Percentiles rank a stretch among this genome's conserved stretches.
Evolutionary conservation across 2,113 vertebrate species (phyloP).

Genomic region (Halichoeres trimaculatus): DNA sequence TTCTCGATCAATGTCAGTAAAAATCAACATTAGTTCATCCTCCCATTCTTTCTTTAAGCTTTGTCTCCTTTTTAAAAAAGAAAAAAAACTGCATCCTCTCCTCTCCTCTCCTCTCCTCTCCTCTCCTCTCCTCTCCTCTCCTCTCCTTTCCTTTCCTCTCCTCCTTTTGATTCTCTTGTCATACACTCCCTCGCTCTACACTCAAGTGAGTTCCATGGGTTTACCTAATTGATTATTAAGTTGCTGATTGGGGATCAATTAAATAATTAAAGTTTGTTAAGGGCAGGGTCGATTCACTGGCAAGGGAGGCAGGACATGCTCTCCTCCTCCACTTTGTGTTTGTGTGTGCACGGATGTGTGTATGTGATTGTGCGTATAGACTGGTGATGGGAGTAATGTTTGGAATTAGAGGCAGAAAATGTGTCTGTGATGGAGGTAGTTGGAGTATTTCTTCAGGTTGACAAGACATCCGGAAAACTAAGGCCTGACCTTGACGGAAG

Average conservation of each 20-base stretch:
- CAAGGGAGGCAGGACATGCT: constrained; percentile 27
- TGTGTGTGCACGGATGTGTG: background rate
- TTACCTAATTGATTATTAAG: constrained; percentile 86
- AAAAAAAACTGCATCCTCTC: constrained; percentile 7
- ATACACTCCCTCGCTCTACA: constrained; percentile 55
- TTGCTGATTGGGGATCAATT: constrained; percentile 83
- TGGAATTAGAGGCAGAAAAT: constrained; percentile 36
- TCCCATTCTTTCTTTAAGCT: background rate
- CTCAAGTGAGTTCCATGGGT: constrained; percentile 75
- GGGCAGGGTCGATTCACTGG: constrained; percentile 71
- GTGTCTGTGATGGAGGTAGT: constrained; percentile 8
- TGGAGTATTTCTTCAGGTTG: constrained; percentile 7
- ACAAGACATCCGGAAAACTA: constrained; percentile 21
- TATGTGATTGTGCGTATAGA: constrained; percentile 20
- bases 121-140: background rate
- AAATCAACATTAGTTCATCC: background rate
- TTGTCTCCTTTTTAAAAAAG: background rate
- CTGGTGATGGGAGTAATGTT: constrained; percentile 28
- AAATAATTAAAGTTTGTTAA: constrained; percentile 85
- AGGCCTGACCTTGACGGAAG: constrained; percentile 16
- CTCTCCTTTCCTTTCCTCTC: constrained; percentile 21
- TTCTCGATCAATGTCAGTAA: background rate
- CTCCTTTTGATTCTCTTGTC: constrained; percentile 57
- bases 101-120: constrained; percentile 21
- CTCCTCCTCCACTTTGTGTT: constrained; percentile 3